These are phyloP conservation scores for Ormyrus thymus DNA, from an alignment of 2,888 invertebrate genomes.

Conservation along the genomic window DNA sequence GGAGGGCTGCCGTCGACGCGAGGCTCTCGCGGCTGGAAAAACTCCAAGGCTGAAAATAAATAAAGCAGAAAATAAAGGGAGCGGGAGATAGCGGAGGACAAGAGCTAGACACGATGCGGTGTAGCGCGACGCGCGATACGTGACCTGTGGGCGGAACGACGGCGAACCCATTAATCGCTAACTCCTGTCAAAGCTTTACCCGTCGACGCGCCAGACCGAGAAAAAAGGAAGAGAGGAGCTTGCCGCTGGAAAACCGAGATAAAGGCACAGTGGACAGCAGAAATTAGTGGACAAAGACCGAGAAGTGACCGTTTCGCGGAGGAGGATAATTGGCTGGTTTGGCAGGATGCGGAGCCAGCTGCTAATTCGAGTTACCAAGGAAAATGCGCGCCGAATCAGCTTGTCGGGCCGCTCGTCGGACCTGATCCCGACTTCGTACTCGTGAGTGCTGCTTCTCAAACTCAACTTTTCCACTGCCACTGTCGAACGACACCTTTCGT, in stretches of 20 bases:
- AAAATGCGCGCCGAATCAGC: background rate
- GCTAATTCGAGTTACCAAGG: constrained; percentile 2
- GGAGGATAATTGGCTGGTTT: background rate
- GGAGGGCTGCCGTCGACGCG: background rate
- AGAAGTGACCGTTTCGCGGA: background rate
- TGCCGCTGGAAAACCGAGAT: constrained; percentile 1
- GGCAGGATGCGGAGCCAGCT: background rate
- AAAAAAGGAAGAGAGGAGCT: background rate
- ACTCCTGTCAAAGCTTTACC: constrained; percentile 38
- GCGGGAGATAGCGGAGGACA: background rate
- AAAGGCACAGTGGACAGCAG: constrained; percentile 12
- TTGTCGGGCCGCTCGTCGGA: background rate
- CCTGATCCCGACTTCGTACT: constrained; percentile 18
- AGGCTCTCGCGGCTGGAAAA: background rate
- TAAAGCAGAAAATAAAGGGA: background rate
- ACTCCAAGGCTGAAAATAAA: too few species aligned
- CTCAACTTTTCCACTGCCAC: too few species aligned
- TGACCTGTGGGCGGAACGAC: constrained; percentile 57
- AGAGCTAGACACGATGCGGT: constrained; percentile 50
- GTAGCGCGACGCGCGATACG: constrained; percentile 53
- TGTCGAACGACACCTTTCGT: too few species aligned
- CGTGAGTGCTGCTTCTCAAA: background rate
- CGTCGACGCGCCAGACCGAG: background rate
- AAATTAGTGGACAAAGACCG: background rate
- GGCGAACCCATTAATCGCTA: constrained; percentile 55